A percentile compares a stretch with the other conserved stretches of the same genome.
Conservation (phyloP, 2,113 vertebrate genomes). For the Rostratula benghalensis region DNA sequence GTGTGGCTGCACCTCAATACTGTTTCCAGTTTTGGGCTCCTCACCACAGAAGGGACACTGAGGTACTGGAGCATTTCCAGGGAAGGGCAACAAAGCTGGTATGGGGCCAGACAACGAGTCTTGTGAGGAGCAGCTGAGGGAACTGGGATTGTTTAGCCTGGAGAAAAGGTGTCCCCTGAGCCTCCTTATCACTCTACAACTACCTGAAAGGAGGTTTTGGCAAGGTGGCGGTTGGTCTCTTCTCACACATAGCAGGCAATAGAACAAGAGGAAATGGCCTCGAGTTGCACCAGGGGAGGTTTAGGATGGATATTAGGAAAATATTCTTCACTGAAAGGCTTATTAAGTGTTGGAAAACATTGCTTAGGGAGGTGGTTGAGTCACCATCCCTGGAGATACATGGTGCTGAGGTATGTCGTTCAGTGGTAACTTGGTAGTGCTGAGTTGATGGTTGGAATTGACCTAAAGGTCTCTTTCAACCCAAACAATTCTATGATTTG, state of each 20-base stretch:
- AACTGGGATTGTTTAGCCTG: not conserved
- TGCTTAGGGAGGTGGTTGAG: not conserved
- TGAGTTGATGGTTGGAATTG: not conserved
- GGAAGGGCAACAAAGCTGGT: not conserved
- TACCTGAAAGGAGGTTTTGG: not conserved
- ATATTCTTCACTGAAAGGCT: not conserved
- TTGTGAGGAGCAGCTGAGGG: not conserved
- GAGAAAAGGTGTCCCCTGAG: not conserved
- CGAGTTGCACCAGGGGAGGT: not conserved
- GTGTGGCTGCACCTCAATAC: not conserved
- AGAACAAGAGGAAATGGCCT: not conserved
- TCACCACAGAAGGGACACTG: not conserved
- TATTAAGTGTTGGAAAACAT: not conserved
- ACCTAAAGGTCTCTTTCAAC: not conserved
- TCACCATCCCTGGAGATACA: not conserved
- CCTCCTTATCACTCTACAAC: not conserved
- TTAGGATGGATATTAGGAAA: not conserved
- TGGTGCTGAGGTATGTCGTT: not conserved
- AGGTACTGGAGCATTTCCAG: not conserved
- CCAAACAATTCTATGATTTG: not conserved
- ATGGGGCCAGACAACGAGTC: not conserved
- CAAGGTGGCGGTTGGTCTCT: not conserved
- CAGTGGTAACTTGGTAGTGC: not conserved
- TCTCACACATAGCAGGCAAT: not conserved
- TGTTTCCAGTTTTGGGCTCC: not conserved